phyloP scores from a whole-genome alignment of 30 jellyfish, hydroid and myxozoan species.

The Aurelia coerulea region DNA sequence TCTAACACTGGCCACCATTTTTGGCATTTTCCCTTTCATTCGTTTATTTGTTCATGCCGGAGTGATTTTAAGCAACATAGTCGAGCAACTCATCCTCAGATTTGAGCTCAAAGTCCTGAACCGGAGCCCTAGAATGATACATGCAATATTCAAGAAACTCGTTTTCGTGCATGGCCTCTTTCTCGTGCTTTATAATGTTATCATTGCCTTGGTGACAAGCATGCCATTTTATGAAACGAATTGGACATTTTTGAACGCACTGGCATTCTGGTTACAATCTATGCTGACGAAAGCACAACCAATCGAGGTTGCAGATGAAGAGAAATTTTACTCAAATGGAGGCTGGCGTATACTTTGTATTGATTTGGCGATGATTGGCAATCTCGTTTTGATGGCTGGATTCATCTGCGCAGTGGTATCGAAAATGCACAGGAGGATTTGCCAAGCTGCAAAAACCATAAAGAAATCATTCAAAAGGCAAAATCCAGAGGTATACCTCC shows the following conservation, averaged over 20 bases:
- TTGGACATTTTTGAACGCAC: constrained; percentile 57
- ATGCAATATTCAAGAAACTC: constrained; percentile 27
- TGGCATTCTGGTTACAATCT: constrained; percentile 38
- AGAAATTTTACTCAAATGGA: constrained; percentile 37
- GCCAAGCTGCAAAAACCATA: constrained; percentile 50
- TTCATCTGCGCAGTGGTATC: constrained; percentile 33
- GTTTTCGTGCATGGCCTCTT: constrained; percentile 17
- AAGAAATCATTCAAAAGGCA: constrained; percentile 42
- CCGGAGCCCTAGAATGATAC: constrained; percentile 72
- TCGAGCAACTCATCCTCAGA: constrained; percentile 41
- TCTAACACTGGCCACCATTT: constrained; percentile 13
- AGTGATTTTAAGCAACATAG: not conserved
- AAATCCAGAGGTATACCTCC: constrained; percentile 52
- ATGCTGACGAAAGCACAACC: constrained; percentile 31
- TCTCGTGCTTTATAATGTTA: constrained; percentile 32
- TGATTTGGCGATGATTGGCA: constrained; percentile 36
- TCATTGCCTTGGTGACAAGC: constrained; percentile 39
- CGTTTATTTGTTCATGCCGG: constrained; percentile 56
- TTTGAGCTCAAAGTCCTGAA: constrained; percentile 54
- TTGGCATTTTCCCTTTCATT: constrained; percentile 53
- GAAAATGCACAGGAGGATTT: constrained; percentile 19
- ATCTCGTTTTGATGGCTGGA: constrained; percentile 24
- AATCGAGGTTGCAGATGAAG: constrained; percentile 3
- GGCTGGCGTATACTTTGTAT: constrained; percentile 70
- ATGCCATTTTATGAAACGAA: constrained; percentile 32